These are phyloP conservation scores for Hyphantria cunea DNA, from an alignment of 1,140 invertebrate genomes.

Conservation along the genomic window DNA sequence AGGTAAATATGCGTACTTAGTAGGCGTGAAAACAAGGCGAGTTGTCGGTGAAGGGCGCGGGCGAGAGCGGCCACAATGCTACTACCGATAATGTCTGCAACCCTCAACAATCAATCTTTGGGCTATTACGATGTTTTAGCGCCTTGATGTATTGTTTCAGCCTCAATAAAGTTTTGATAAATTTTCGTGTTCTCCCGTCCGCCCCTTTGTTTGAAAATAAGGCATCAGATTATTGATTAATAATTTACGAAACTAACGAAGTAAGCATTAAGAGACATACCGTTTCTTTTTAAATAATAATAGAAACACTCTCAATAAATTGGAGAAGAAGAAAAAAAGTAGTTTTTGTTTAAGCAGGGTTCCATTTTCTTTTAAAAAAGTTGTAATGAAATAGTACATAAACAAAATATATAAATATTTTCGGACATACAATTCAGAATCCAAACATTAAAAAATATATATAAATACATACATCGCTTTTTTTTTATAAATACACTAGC, in stretches of 20 bases:
- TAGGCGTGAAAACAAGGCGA: constrained; percentile 32
- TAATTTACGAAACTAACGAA: constrained; percentile 70
- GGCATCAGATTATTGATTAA: constrained; percentile 71
- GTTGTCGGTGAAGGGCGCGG: constrained; percentile 3
- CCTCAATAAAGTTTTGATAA: constrained; percentile 81
- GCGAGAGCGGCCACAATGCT: constrained; percentile 10
- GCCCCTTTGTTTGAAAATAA: constrained; percentile 69
- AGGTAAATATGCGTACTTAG: constrained; percentile 40
- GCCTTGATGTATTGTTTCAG: constrained; percentile 79
- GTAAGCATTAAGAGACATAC: constrained; percentile 59
- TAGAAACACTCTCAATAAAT: too few relatives aligned
- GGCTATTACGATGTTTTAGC: constrained; percentile 80
- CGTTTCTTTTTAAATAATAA: too few relatives aligned
- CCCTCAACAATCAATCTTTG: constrained; percentile 75
- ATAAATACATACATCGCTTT: too few relatives aligned
- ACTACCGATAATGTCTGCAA: constrained; percentile 66
- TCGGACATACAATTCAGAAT: too few relatives aligned
- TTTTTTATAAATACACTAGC: too few relatives aligned
- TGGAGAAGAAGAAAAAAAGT: too few relatives aligned
- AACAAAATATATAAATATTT: too few relatives aligned
- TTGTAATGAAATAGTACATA: too few relatives aligned
- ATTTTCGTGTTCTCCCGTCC: constrained; percentile 72
- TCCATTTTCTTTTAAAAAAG: too few relatives aligned
- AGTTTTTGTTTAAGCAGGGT: too few relatives aligned
- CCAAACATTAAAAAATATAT: too few relatives aligned